Percentiles rank a stretch among this genome's conserved stretches.
Evolutionary conservation across 2,888 invertebrate genomes (phyloP).

Genomic region (Drosophila lacicola): DNA sequence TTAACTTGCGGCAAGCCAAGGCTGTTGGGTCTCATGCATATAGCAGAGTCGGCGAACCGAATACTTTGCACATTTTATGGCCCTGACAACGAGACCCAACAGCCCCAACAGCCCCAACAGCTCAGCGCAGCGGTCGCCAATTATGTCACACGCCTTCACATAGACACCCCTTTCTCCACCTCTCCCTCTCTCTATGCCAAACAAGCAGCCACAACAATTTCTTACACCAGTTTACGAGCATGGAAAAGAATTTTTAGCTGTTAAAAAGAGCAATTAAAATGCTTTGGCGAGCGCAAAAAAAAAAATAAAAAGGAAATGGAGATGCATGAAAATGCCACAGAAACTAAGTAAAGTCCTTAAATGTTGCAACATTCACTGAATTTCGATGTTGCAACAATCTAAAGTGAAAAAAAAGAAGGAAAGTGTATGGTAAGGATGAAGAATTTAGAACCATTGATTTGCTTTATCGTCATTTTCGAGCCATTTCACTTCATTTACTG

Average conservation of each 20-base stretch:
- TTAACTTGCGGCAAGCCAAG: constrained; percentile 12
- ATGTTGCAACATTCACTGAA: constrained; percentile 25
- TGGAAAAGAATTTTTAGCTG: constrained; percentile 33
- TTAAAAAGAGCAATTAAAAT: constrained; percentile 31
- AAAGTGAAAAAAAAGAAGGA: neutral
- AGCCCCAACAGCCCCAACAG: constrained; percentile 11
- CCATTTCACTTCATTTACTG: constrained; percentile 77
- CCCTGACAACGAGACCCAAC: constrained; percentile 39
- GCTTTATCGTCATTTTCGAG: constrained; percentile 70
- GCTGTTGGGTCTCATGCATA: constrained; percentile 7
- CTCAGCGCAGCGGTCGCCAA: constrained; percentile 42
- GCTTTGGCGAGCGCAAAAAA: constrained; percentile 7
- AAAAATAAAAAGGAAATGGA: constrained; percentile 1
- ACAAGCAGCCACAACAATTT: constrained; percentile 51
- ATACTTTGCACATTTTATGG: constrained; percentile 74
- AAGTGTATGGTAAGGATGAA: neutral
- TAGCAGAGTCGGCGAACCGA: constrained; percentile 19
- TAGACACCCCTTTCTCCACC: neutral
- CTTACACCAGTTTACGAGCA: constrained; percentile 68
- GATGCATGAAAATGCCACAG: constrained; percentile 22
- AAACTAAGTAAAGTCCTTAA: constrained; percentile 13
- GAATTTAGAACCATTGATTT: constrained; percentile 61
- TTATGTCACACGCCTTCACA: constrained; percentile 56
- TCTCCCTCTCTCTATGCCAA: neutral
- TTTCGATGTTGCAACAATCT: constrained; percentile 10